These are phyloP conservation scores for Halictus rubicundus DNA, from an alignment of 1,140 invertebrate genomes.

Conservation along the genomic window DNA sequence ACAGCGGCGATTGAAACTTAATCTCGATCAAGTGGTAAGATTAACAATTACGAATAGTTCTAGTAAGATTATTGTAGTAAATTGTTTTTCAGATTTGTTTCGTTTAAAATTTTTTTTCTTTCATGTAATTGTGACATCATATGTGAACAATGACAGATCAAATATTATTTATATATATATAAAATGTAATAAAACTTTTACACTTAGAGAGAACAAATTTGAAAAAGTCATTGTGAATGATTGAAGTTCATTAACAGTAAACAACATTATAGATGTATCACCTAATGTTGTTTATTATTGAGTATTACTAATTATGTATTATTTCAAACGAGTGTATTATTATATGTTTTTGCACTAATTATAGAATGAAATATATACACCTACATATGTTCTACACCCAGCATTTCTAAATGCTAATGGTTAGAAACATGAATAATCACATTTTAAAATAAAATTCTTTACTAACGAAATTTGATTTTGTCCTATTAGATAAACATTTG, in stretches of 20 bases:
- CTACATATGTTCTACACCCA: background rate
- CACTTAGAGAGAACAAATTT: background rate
- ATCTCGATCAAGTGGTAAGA: conserved; percentile 89
- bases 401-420: background rate
- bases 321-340: too few species aligned
- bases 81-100: background rate
- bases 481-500: background rate
- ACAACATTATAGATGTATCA: background rate
- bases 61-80: background rate
- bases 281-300: too few species aligned
- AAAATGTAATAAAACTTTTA: background rate
- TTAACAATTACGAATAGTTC: background rate
- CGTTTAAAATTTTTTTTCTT: background rate
- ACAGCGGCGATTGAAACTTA: conserved; percentile 93
- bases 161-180: background rate
- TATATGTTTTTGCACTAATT: too few species aligned
- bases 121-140: background rate
- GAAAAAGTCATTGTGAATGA: background rate
- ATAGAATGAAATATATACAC: background rate
- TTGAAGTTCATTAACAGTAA: background rate
- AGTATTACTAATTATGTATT: too few species aligned
- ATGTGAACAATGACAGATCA: background rate
- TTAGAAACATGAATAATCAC: background rate
- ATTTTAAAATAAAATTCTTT: background rate
- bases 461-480: background rate